These are phyloP conservation scores for Caenorhabditis sp. DNA, from an alignment of 2,888 invertebrate species.

Conservation along the genomic window DNA sequence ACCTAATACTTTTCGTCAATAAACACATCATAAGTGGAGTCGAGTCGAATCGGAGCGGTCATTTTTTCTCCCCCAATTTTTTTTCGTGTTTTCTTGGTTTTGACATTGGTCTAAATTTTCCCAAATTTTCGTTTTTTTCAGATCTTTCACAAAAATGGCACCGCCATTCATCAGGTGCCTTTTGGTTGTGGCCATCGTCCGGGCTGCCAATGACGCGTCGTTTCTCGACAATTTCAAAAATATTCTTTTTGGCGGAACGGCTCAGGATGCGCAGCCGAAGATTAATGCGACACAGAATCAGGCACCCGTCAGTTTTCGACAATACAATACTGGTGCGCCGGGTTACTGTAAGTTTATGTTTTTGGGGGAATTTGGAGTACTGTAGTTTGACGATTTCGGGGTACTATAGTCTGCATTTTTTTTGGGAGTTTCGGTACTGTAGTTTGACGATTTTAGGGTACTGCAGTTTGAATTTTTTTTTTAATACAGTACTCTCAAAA, in stretches of 20 bases:
- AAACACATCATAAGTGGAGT: conserved; percentile 20
- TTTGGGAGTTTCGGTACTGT: no score
- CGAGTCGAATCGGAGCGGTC: conserved; percentile 16
- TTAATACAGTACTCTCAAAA: no score
- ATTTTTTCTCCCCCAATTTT: conserved; percentile 2
- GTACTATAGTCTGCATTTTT: no score
- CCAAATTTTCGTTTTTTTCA: background rate
- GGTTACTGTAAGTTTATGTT: conserved; percentile 14
- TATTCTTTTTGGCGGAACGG: conserved; percentile 25
- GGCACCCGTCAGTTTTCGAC: conserved; percentile 35
- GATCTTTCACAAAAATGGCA: conserved; percentile 6
- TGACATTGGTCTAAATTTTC: background rate
- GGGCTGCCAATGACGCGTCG: conserved; percentile 7
- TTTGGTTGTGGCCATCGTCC: conserved; percentile 7
- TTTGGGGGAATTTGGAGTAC: conserved; percentile 39
- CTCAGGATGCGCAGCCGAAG: conserved; percentile 11
- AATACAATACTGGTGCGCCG: conserved; percentile 15
- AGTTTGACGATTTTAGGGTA: no score
- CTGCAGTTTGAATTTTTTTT: no score
- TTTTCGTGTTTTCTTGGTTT: background rate
- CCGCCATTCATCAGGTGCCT: conserved; percentile 27
- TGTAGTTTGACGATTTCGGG: conserved; percentile 38
- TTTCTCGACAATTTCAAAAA: conserved; percentile 35
- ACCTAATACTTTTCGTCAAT: conserved; percentile 23
- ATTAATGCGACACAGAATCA: conserved; percentile 22